phyloP scores from a whole-genome alignment of 2,888 invertebrate species.

The Bhutanitis thaidina region DNA sequence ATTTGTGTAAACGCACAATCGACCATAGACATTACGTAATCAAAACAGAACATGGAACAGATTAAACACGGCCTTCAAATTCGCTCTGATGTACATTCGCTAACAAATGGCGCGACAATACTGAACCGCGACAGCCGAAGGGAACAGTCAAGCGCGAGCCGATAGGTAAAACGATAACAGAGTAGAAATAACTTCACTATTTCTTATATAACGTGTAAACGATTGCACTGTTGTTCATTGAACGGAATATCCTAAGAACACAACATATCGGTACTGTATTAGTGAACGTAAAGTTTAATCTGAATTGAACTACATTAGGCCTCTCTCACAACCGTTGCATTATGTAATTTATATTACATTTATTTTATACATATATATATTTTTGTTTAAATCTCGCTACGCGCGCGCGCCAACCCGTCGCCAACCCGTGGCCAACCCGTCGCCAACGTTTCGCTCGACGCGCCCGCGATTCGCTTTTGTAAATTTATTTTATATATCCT shows the following conservation, averaged over 20 bases:
- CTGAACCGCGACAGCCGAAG: slow-evolving; percentile 30
- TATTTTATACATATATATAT: slow-evolving; percentile 18
- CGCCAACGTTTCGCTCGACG: slow-evolving; percentile 2
- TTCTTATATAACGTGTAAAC: slow-evolving; percentile 32
- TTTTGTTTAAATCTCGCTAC: slow-evolving; percentile 16
- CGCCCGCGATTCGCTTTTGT: slow-evolving; percentile 23
- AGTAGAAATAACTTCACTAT: slow-evolving; percentile 53
- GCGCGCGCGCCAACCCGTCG: slow-evolving; percentile 9
- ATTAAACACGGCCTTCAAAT: background rate
- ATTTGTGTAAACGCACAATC: background rate
- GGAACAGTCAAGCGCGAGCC: slow-evolving; percentile 27
- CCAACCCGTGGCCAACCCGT: slow-evolving; percentile 1
- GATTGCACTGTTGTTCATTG: slow-evolving; percentile 50
- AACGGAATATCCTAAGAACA: slow-evolving; percentile 68
- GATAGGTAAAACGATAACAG: slow-evolving; percentile 53
- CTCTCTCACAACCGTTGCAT: slow-evolving; percentile 75
- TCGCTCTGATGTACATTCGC: background rate
- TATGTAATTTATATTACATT: slow-evolving; percentile 21
- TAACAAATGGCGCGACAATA: slow-evolving; percentile 11
- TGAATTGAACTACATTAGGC: slow-evolving; percentile 68
- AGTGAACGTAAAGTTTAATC: slow-evolving; percentile 49
- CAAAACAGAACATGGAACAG: slow-evolving; percentile 11
- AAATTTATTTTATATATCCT: slow-evolving; percentile 27
- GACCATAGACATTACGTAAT: slow-evolving; percentile 14
- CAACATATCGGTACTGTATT: slow-evolving; percentile 65